Conservation (phyloP, 2,113 vertebrate genomes). For the Podiceps cristatus region DNA sequence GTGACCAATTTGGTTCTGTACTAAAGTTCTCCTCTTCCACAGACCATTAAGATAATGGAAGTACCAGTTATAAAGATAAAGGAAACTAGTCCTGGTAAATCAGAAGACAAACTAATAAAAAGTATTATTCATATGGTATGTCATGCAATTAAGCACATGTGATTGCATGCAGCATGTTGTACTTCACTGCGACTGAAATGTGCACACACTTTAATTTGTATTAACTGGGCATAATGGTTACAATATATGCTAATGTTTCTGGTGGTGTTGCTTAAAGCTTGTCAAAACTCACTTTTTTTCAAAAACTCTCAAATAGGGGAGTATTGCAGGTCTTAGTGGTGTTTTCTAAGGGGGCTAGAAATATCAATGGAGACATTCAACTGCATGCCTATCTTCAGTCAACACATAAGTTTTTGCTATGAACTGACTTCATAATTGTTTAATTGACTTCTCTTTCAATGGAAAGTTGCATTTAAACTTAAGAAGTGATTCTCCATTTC, state of each 20-base stretch:
- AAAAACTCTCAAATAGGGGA: not conserved
- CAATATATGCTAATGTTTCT: not conserved
- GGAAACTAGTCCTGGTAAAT: conserved; percentile 87
- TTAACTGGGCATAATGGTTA: not conserved
- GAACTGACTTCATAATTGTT: not conserved
- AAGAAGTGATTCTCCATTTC: not conserved
- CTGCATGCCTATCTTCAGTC: not conserved
- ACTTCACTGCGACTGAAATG: conserved; percentile 34
- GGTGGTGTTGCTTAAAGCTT: not conserved
- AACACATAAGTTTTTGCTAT: conserved; percentile 34
- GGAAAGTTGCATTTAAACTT: not conserved
- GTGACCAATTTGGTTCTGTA: conserved; percentile 46
- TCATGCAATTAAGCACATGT: conserved; percentile 62
- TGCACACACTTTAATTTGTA: not conserved
- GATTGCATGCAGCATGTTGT: conserved; percentile 78
- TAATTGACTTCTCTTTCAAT: not conserved
- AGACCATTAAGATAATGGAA: conserved; percentile 96
- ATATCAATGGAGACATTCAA: not conserved
- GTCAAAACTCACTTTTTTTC: not conserved
- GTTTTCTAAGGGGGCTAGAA: not conserved
- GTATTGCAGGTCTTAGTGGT: not conserved
- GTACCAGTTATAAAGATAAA: conserved; percentile 98
- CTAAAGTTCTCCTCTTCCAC: conserved; percentile 84
- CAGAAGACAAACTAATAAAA: conserved; percentile 93
- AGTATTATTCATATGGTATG: conserved; percentile 97